Percentiles rank a stretch among this genome's conserved stretches.
These are phyloP conservation scores for Lepidochitona cinerea DNA, from an alignment of 2,888 invertebrate species.

Conservation along the genomic window DNA sequence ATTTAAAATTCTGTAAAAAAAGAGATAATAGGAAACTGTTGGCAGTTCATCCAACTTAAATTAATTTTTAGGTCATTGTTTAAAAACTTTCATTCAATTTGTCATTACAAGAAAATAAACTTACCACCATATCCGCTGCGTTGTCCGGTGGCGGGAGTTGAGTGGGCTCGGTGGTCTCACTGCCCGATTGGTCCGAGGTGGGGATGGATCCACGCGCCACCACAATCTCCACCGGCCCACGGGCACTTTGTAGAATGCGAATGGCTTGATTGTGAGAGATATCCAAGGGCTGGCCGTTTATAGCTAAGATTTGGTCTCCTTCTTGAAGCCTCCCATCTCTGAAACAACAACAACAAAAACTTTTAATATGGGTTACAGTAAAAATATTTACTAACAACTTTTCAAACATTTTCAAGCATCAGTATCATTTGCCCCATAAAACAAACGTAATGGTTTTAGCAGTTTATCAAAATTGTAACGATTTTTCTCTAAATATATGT, in stretches of 20 bases:
- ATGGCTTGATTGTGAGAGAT: constrained; percentile 89
- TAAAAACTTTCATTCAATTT: background rate
- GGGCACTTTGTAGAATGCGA: constrained; percentile 82
- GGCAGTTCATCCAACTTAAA: no score
- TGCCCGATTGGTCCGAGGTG: constrained; percentile 13
- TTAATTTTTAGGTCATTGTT: no score
- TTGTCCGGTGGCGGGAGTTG: constrained; percentile 31
- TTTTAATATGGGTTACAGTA: no score
- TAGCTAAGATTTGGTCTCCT: constrained; percentile 87
- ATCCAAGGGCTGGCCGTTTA: constrained; percentile 81
- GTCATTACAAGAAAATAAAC: constrained; percentile 15
- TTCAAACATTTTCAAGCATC: no score
- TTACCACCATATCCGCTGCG: constrained; percentile 53
- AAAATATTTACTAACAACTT: no score
- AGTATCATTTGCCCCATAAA: no score
- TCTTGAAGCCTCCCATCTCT: constrained; percentile 81
- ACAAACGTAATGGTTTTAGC: no score
- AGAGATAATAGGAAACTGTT: no score
- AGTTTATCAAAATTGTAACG: no score
- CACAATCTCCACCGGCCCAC: constrained; percentile 73
- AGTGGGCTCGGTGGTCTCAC: constrained; percentile 6
- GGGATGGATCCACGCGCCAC: constrained; percentile 65
- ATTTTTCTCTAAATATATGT: no score
- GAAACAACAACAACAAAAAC: no score
- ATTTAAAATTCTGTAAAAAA: no score